Evolutionary conservation across 1,140 invertebrate genomes (phyloP).

Genomic region (Chironomus striatipennis): DNA sequence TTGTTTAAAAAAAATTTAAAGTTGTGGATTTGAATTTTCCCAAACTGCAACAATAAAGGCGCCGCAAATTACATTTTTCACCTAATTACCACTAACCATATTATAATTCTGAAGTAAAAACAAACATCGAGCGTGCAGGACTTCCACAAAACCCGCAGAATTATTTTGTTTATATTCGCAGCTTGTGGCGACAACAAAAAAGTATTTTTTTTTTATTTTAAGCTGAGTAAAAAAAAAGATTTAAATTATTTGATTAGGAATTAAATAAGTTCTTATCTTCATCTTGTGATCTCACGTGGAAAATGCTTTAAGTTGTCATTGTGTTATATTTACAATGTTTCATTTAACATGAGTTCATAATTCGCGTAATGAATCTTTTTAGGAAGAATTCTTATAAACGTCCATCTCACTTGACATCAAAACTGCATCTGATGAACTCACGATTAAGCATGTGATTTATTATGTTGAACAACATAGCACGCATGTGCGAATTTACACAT

Average conservation of each 20-base stretch:
- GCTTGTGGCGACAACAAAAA: not conserved
- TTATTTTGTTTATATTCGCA: constrained; percentile 9
- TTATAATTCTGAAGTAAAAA: not conserved
- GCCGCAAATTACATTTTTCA: too few species aligned
- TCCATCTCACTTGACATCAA: not conserved
- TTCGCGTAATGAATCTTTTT: too few species aligned
- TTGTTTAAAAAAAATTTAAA: too few species aligned
- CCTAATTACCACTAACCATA: too few species aligned
- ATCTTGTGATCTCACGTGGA: not conserved
- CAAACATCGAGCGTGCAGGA: not conserved
- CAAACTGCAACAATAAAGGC: too few species aligned
- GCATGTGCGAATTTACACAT: not conserved
- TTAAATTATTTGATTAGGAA: constrained; percentile 9
- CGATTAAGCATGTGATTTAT: constrained; percentile 2
- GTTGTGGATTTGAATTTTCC: too few species aligned
- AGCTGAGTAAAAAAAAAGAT: not conserved
- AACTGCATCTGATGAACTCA: not conserved
- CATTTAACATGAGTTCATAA: too few species aligned
- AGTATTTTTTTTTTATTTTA: not conserved
- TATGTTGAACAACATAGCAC: not conserved
- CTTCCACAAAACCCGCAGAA: not conserved
- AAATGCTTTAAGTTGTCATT: too few species aligned
- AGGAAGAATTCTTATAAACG: not conserved
- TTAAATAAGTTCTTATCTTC: not conserved
- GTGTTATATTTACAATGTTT: too few species aligned